phyloP scores from a whole-genome alignment of 2,797 vertebrate genomes.

The Galaxias olidus region DNA sequence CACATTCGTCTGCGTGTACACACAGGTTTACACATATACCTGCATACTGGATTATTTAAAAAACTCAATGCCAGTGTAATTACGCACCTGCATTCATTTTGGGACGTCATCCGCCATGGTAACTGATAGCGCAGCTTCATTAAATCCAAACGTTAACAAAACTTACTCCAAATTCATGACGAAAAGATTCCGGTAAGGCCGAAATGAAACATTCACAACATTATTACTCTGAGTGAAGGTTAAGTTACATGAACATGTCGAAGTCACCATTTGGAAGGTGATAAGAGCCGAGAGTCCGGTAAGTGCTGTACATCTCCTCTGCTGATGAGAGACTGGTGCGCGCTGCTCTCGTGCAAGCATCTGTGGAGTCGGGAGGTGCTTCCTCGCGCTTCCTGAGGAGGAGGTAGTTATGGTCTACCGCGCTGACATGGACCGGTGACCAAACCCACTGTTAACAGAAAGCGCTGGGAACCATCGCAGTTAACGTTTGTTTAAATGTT shows the following conservation, averaged over 20 bases:
- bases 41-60: background rate
- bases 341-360: conserved; percentile 57
- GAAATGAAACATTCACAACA: conserved; percentile 3
- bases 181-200: conserved; percentile 11
- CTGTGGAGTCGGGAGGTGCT: conserved; percentile 71
- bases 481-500: background rate
- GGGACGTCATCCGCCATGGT: conserved; percentile 73
- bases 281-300: conserved; percentile 32
- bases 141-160: conserved; percentile 46
- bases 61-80: background rate
- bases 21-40: background rate
- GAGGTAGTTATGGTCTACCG: conserved; percentile 63
- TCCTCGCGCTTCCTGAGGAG: conserved; percentile 69
- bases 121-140: conserved; percentile 39
- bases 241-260: conserved; percentile 3
- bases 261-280: conserved; percentile 28
- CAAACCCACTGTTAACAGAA: conserved; percentile 31
- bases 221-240: conserved; percentile 6
- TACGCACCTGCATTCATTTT: conserved; percentile 78
- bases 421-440: conserved; percentile 49
- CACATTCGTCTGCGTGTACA: background rate
- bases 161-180: conserved; percentile 60
- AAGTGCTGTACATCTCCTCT: conserved; percentile 44
- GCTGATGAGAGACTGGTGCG: conserved; percentile 57
- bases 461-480: too few species aligned